Evolutionary conservation across 1,140 invertebrate genomes (phyloP).

Genomic region (Heliconius nattereri): DNA sequence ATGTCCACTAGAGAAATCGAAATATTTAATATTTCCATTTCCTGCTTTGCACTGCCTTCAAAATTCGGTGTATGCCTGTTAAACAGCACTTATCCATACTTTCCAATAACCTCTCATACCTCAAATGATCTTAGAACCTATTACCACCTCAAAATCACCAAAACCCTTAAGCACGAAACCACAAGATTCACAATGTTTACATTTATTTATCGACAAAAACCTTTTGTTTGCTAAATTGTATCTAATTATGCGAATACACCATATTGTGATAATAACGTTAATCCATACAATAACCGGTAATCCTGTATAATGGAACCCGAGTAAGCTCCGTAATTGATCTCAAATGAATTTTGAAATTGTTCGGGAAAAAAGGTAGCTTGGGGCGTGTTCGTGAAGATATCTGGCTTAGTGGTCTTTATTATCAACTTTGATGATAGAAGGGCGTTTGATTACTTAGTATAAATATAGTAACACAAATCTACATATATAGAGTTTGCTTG

Average conservation of each 20-base stretch:
- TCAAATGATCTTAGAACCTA: too few species aligned
- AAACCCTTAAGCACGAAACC: background rate
- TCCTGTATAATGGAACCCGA: background rate
- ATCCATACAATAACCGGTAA: constrained; percentile 3
- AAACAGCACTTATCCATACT: too few species aligned
- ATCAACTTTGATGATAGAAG: too few species aligned
- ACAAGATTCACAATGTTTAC: background rate
- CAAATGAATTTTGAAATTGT: background rate
- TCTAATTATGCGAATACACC: constrained; percentile 8
- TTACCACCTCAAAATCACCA: background rate
- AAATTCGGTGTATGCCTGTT: too few species aligned
- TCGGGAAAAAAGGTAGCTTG: background rate
- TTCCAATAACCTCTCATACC: too few species aligned
- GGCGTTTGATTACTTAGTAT: too few species aligned
- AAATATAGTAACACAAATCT: too few species aligned
- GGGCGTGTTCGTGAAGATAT: background rate
- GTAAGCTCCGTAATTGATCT: background rate
- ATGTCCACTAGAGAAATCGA: too few species aligned
- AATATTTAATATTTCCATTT: too few species aligned
- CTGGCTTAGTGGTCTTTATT: background rate
- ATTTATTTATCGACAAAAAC: background rate
- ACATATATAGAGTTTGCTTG: too few species aligned
- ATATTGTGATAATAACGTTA: background rate
- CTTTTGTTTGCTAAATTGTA: background rate
- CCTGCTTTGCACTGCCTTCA: too few species aligned